Evolutionary conservation across 2,888 invertebrate genomes (phyloP), one percentile per base, ranked within the genome.

Genomic region (Drepana falcataria): DNA sequence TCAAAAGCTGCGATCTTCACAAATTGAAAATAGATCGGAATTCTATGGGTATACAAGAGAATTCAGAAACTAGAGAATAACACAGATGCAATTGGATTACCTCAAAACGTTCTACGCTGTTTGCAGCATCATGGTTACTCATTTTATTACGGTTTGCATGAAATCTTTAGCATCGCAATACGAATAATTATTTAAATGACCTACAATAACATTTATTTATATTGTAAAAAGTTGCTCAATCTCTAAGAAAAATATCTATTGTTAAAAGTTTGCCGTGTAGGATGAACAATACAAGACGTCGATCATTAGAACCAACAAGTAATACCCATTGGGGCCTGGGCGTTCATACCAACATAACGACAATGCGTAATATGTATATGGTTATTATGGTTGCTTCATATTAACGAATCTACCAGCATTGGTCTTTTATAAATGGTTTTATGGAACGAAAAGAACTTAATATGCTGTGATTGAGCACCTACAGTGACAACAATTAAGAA

Each of bases 301-400:
- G 71, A 75, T 75, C 71, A 73, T 71, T 69, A 65, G 65, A 68
- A 73, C 65, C 67, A 71, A 68, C 73, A 73, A 58, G 68, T 70
- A 75, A 75, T 77, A 72, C 73, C 61, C 59, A 55, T 5, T 37
- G 37, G 37, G 58, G 52, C 53, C 59, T 57, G 41, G 48, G 44
- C 51, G 63, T 62, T 62, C 58, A 57, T 55, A 55, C 51, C 34
- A 41, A 51, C 35, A 51, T 53, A 61, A 61, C 61, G 53, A 58
- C 21, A 21, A 21, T 21, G 21, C 21, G 21, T 21, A 21, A 21
- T 21, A 21, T 21, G 21, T 21, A 21, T 21, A 21, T 21, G 21
- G 21, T 21, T 21, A 1, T 1, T 21, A 21, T 21, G 21, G 21
- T 21, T 21, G 21, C 21, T 21, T 21, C 21, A 21, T 21, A 21